Base-by-base conservation (phyloP, 1,140 invertebrate species). In the Mamestra configurata region DNA sequence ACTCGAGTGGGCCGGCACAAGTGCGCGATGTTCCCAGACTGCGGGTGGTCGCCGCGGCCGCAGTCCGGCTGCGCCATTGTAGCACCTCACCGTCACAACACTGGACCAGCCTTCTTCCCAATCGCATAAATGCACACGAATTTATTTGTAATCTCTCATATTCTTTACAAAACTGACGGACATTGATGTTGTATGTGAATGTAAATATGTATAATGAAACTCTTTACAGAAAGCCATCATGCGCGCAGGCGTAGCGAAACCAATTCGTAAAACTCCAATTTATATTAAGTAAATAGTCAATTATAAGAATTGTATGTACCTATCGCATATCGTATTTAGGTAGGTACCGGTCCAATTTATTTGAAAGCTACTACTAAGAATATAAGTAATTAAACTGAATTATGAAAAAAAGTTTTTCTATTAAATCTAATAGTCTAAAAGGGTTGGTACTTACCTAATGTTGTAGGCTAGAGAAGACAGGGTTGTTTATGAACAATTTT, bases 41-140 rank as follows among this genome's bases (percentile, higher is more conserved):
- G 88, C 90, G 91, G 91, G 90, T 94, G 92, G 92, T 90, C 91
- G 66, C 64, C 37, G n/a, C n/a, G 8, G 57, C 59, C 59, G 59
- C 61, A 22, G 61, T 20, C 35, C 61, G 61, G 22, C 27, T 51
- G 11, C 22, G 31, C 51, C 57, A 84, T 90, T 89, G 85, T 86
- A 79, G 73, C 79, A 76, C 79, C 81, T 71, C 77, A 57, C 73
- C 82, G 84, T 89, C 89, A 89, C 82, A 91, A 90, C 75, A 77
- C 40, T 77, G 73, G 20, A 20, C 55, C 27, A 61, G 46, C 61
- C 61, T 68, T 27, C 43, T 66, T 35, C 20, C 43, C 27, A 35
- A 61, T 61, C 20, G 15, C 13, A 27, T 59, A 57, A 75, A 75
- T 59, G 15, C 72, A 27, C 40, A 24, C 53, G 27, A 59, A 57